phyloP scores from a whole-genome alignment of 2,797 vertebrate species.

The Potorous gilbertii region DNA sequence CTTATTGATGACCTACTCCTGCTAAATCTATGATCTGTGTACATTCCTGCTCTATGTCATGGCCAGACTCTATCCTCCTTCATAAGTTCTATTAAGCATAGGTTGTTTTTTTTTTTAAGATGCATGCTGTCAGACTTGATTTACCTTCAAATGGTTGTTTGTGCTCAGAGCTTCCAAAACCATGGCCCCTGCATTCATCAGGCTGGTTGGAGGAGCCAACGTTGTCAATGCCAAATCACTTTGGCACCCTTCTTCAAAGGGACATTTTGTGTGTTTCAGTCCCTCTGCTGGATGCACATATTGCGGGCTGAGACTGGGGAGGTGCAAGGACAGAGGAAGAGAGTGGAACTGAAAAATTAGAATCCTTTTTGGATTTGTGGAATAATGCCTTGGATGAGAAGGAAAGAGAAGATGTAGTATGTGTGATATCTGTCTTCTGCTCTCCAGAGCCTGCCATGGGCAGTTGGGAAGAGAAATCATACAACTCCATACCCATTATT shows the following conservation, averaged over 20 bases:
- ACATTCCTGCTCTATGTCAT: not conserved
- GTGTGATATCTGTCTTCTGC: not conserved
- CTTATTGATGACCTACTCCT: not conserved
- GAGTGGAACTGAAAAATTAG: constrained; percentile 57
- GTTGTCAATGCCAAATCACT: constrained; percentile 6
- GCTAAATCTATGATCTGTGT: not conserved
- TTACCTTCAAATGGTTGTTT: constrained; percentile 58
- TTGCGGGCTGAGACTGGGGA: not conserved
- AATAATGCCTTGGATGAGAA: constrained; percentile 33
- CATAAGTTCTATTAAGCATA: not conserved
- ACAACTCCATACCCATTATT: not conserved
- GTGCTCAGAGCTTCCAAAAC: constrained; percentile 54
- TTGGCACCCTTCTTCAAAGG: constrained; percentile 60
- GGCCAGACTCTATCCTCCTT: not conserved
- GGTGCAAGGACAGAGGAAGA: constrained; percentile 8
- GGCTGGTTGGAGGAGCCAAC: not conserved
- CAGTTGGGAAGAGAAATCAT: not conserved
- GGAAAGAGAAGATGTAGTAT: not conserved
- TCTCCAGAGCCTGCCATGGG: constrained; percentile 1
- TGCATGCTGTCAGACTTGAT: constrained; percentile 68
- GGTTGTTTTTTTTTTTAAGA: constrained; percentile 29
- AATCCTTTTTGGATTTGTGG: not conserved
- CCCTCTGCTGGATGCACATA: constrained; percentile 19
- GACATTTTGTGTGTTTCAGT: constrained; percentile 49
- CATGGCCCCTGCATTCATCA: constrained; percentile 29